Conservation (phyloP, 2,888 invertebrate genomes). For the Epiblema foenella region DNA sequence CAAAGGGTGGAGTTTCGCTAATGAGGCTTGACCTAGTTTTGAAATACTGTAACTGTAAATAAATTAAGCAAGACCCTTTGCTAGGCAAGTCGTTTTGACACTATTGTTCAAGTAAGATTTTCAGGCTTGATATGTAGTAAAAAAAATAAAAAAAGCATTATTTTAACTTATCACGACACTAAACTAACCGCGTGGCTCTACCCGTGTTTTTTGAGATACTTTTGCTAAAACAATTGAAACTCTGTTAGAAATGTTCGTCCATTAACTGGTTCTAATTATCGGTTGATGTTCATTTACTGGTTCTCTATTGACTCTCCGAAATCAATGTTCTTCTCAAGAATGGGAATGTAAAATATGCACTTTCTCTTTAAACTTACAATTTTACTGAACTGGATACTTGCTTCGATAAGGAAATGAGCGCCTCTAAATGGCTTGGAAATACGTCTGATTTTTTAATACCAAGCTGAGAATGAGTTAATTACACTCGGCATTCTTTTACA, state of each 20-base stretch:
- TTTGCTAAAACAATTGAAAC: too few species aligned
- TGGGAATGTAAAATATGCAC: background rate
- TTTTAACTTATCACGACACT: too few species aligned
- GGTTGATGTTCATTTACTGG: too few species aligned
- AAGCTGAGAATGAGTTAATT: background rate
- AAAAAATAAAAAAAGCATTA: too few species aligned
- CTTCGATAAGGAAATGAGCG: conserved; percentile 3
- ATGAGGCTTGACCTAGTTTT: conserved; percentile 25
- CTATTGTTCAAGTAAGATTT: conserved; percentile 7
- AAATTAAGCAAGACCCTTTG: conserved; percentile 35
- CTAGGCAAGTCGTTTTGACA: conserved; percentile 7
- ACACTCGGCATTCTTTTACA: background rate
- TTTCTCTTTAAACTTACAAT: conserved; percentile 7
- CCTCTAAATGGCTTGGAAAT: background rate
- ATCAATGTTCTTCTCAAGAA: background rate
- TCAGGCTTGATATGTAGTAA: background rate
- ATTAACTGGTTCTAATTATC: too few species aligned
- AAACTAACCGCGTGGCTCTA: too few species aligned
- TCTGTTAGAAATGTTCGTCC: too few species aligned
- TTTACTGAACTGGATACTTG: conserved; percentile 8
- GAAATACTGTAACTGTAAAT: conserved; percentile 28
- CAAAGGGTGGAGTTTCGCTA: background rate
- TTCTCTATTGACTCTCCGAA: background rate
- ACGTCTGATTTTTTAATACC: background rate
- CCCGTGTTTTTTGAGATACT: too few species aligned